phyloP scores from a whole-genome alignment of 2,797 vertebrate species.

The Pagetopsis macropterus region DNA sequence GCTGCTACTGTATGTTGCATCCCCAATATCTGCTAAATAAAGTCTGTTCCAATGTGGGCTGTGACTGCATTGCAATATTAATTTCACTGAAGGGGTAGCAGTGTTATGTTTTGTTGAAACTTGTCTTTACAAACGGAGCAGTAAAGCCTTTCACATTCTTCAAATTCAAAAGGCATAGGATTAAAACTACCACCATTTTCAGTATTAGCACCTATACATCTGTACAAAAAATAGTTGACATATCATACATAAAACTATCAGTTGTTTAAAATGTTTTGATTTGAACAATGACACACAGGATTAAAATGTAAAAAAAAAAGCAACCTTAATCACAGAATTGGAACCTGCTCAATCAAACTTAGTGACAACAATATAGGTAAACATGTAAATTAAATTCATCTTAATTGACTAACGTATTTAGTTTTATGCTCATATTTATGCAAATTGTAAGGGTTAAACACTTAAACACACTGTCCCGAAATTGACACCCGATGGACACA shows the following conservation, averaged over 20 bases:
- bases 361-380: neutral
- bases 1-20: constrained; percentile 83
- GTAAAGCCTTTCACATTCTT: constrained; percentile 12
- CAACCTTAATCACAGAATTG: neutral
- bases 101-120: neutral
- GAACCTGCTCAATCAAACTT: neutral
- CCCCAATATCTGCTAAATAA: constrained; percentile 90
- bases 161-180: constrained; percentile 1
- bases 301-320: neutral
- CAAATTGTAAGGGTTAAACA: neutral
- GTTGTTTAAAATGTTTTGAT: neutral
- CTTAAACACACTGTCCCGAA: no score
- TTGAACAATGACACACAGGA: neutral
- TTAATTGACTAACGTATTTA: no score
- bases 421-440: neutral
- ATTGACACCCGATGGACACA: no score
- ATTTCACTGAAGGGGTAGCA: constrained; percentile 13
- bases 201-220: neutral
- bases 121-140: neutral
- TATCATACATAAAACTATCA: neutral
- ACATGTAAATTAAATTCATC: neutral
- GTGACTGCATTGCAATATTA: constrained; percentile 28
- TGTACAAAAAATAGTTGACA: neutral
- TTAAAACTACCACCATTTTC: neutral
- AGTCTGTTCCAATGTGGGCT: constrained; percentile 80